A percentile compares a stretch with the other conserved stretches of the same genome.
Evolutionary conservation across 2,888 invertebrate genomes (phyloP).

Genomic region (Tenthredo notha): DNA sequence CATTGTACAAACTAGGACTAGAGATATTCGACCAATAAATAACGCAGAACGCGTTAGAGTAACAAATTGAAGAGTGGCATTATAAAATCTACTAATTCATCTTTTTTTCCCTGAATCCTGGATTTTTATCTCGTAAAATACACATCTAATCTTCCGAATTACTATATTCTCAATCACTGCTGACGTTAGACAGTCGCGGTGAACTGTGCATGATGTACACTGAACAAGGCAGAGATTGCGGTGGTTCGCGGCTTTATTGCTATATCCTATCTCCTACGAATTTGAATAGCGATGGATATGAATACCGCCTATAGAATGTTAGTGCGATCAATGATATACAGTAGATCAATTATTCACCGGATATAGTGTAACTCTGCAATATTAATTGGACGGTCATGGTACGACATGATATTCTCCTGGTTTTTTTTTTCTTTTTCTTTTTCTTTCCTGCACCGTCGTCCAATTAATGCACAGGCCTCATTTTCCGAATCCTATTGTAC

Average conservation of each 20-base stretch:
- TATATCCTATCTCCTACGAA: slow-evolving; percentile 28
- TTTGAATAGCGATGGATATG: slow-evolving; percentile 50
- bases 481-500: background rate
- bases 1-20: background rate
- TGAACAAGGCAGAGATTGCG: slow-evolving; percentile 37
- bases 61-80: background rate
- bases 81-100: background rate
- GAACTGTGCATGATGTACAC: slow-evolving; percentile 36
- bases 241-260: slow-evolving; percentile 33
- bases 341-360: slow-evolving; percentile 19
- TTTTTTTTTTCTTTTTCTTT: background rate
- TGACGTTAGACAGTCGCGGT: slow-evolving; percentile 1
- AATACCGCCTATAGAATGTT: slow-evolving; percentile 1
- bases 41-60: background rate
- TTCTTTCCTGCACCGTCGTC: background rate
- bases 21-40: no score
- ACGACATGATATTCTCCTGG: background rate
- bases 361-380: background rate
- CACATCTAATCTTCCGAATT: background rate
- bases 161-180: slow-evolving; percentile 12
- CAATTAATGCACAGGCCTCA: background rate
- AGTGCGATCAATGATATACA: slow-evolving; percentile 27
- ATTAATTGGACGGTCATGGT: background rate
- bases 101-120: background rate
- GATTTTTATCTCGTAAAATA: background rate